A percentile compares a stretch with the other conserved stretches of the same genome.
These are phyloP conservation scores for Heterohyrax brucei DNA, from an alignment of 2,797 vertebrate genomes.

Conservation along the genomic window DNA sequence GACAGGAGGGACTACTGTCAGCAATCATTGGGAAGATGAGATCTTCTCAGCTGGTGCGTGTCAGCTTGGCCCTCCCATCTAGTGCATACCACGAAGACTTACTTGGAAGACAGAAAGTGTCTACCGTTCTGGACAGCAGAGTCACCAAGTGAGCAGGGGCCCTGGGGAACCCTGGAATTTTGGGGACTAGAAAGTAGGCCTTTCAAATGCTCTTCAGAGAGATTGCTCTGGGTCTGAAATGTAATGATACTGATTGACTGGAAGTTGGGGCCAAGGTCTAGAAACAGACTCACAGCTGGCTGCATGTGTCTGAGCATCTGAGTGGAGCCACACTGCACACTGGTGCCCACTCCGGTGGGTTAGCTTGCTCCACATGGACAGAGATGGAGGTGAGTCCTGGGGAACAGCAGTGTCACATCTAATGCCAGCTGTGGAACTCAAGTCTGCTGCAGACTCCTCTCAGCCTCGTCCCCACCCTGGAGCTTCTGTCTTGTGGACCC, in stretches of 20 bases:
- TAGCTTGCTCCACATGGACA: conserved; percentile 75
- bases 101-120: not conserved
- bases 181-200: conserved; percentile 53
- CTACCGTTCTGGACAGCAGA: not conserved
- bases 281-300: conserved; percentile 83
- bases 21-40: not conserved
- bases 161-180: not conserved
- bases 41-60: not conserved
- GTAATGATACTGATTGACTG: not conserved
- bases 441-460: not conserved
- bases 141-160: not conserved
- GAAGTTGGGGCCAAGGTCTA: conserved; percentile 68
- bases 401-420: not conserved
- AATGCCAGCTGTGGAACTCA: not conserved
- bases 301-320: conserved; percentile 62
- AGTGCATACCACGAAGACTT: not conserved
- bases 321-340: not conserved
- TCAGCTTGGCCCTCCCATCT: not conserved
- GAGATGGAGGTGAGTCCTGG: conserved; percentile 47
- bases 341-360: conserved; percentile 38
- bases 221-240: conserved; percentile 70
- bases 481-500: conserved; percentile 22
- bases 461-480: not conserved
- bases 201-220: conserved; percentile 62
- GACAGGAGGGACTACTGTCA: not conserved